Conservation (phyloP, 1,140 invertebrate genomes). For the Aricia agestis region DNA sequence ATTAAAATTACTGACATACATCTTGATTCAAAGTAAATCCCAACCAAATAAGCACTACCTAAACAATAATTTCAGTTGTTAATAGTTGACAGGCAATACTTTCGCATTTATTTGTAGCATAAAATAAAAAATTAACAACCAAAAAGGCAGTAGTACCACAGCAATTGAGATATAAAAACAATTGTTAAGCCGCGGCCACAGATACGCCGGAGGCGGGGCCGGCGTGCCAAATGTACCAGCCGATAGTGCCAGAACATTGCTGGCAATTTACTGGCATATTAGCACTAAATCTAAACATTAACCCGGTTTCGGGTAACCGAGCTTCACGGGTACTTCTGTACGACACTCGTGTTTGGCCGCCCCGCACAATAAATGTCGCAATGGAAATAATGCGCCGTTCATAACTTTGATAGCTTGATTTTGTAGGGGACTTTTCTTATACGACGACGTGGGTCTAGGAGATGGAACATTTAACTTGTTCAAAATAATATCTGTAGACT, state of each 20-base stretch:
- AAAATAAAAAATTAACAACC: too few relatives aligned
- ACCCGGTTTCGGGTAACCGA: conserved; percentile 69
- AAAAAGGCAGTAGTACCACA: not conserved
- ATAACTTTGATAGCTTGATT: not conserved
- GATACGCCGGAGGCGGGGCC: conserved; percentile 50
- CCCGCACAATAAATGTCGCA: conserved; percentile 27
- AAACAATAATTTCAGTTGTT: too few relatives aligned
- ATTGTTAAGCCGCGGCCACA: conserved; percentile 54
- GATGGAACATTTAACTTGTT: not conserved
- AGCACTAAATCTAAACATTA: conserved; percentile 76
- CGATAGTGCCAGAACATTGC: conserved; percentile 69
- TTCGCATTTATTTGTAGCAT: too few relatives aligned
- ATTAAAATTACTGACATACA: too few relatives aligned
- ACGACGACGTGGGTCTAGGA: not conserved
- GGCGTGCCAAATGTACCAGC: conserved; percentile 70
- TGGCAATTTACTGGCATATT: conserved; percentile 72
- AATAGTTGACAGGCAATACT: too few relatives aligned
- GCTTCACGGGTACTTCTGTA: conserved; percentile 57
- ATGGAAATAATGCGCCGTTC: not conserved
- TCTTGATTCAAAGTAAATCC: too few relatives aligned
- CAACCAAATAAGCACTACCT: too few relatives aligned
- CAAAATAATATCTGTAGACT: not conserved
- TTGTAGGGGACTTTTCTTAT: not conserved
- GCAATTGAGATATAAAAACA: conserved; percentile 45
- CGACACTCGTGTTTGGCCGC: conserved; percentile 38